phyloP scores from a whole-genome alignment of 2,888 invertebrate genomes.

The Arctia plantaginis region DNA sequence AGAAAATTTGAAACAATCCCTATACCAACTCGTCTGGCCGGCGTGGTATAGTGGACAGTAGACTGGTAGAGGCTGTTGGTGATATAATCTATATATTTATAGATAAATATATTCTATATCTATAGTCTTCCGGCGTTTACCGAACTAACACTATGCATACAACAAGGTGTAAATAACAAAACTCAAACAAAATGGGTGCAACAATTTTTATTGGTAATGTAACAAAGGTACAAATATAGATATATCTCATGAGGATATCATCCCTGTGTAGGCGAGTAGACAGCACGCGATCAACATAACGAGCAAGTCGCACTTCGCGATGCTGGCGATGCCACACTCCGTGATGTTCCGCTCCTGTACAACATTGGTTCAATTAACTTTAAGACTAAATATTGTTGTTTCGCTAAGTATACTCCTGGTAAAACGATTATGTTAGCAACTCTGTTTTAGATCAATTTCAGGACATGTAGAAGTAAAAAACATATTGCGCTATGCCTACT shows the following conservation, averaged over 20 bases:
- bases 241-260: constrained; percentile 34
- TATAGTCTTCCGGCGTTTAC: background rate
- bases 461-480: background rate
- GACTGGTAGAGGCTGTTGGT: too few relatives aligned
- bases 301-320: constrained; percentile 54
- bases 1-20: too few relatives aligned
- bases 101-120: too few relatives aligned
- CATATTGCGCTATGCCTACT: background rate
- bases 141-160: background rate
- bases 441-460: background rate
- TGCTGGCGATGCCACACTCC: constrained; percentile 73
- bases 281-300: constrained; percentile 53
- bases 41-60: too few relatives aligned
- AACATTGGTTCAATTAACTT: constrained; percentile 8
- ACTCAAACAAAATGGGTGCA: constrained; percentile 58
- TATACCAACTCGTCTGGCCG: too few relatives aligned
- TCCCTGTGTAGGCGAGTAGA: constrained; percentile 43
- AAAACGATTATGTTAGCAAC: background rate
- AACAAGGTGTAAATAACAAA: constrained; percentile 2
- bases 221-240: constrained; percentile 79
- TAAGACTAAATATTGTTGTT: background rate
- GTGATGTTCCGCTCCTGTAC: constrained; percentile 77
- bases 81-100: too few relatives aligned
- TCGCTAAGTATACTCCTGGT: background rate
- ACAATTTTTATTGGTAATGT: constrained; percentile 79